Base-by-base conservation (phyloP, 2,888 invertebrate species). In the Euphydryas editha region DNA sequence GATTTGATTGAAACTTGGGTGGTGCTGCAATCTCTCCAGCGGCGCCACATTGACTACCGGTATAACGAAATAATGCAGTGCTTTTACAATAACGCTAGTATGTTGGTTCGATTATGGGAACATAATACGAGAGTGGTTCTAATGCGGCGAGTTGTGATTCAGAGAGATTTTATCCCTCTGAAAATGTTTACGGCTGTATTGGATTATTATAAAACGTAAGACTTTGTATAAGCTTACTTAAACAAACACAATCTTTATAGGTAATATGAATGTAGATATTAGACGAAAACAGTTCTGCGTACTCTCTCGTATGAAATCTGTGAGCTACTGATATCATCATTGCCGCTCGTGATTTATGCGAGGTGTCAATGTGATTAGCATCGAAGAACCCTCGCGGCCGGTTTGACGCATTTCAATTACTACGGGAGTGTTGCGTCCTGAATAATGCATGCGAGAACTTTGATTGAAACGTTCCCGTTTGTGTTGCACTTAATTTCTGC, bases 371-470 rank as follows among this genome's bases (percentile, higher is more conserved):
- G 73, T 75, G 83, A 85, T 86, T 86, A 84, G 78, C 84, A 86
- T 84, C 80, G 77, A 75, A 83, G 84, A 83, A 80, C 77, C 78
- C 72, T 75, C 71, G 76, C 75, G 74, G 75, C 72, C 76, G 79
- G 78, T 76, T 77, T 73, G 80, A 77, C 78, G 83, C 81, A 84
- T 86, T 84, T 85, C 86, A 86, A 86, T 85, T 83, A 82, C 80
- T 75, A 69, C 67, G 75, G 36, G 71, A 72, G 76, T 75, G 76
- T 73, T 76, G 75, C 75, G 70, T 72, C 76, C 68, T 84, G 84
- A 85, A 85, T 85, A 81, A 84, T 84, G 85, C 79, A 85, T 83
- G 73, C 67, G 73, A 67, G 74, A 76, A 77, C 82, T 83, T 81
- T 84, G 86, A 85, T 85, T 84, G 81, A 84, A 83, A 79, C 75